Conservation (phyloP, 2,888 invertebrate genomes). For the Dynastes grantii region DNA sequence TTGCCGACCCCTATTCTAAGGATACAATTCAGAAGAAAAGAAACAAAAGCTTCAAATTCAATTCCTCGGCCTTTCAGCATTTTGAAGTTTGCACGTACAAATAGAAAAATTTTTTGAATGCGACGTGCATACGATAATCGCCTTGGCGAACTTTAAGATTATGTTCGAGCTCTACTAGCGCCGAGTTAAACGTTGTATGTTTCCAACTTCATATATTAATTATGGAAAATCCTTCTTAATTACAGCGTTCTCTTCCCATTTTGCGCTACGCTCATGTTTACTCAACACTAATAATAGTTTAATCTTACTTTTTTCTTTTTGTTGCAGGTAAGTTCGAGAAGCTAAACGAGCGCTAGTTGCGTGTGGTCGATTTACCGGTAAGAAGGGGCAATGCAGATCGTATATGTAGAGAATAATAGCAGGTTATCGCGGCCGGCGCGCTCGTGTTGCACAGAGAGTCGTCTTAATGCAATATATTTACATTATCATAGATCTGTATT, state of each 20-base stretch:
- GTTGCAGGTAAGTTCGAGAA: slow-evolving; percentile 43
- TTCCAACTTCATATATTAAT: not conserved
- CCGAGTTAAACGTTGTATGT: not conserved
- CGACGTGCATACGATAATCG: no score
- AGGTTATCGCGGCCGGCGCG: slow-evolving; percentile 14
- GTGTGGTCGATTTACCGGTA: slow-evolving; percentile 29
- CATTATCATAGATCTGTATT: slow-evolving; percentile 53
- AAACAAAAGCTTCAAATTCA: no score
- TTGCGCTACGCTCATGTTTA: not conserved
- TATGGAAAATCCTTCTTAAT: slow-evolving; percentile 2
- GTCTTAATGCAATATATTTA: slow-evolving; percentile 47
- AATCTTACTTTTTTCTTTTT: slow-evolving; percentile 8
- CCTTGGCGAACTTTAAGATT: no score
- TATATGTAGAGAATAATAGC: not conserved
- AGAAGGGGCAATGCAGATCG: slow-evolving; percentile 34
- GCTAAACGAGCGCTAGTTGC: not conserved
- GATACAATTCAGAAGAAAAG: no score
- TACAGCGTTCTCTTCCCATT: slow-evolving; percentile 6
- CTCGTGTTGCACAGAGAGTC: slow-evolving; percentile 18
- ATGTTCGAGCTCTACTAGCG: no score
- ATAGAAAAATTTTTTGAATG: no score
- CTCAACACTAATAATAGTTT: slow-evolving; percentile 15
- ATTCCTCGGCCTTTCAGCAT: no score
- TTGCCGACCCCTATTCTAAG: no score
- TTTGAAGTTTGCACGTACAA: no score